These are phyloP conservation scores for Cercopithecus mona DNA, from an alignment of 2,113 vertebrate species.

Conservation along the genomic window DNA sequence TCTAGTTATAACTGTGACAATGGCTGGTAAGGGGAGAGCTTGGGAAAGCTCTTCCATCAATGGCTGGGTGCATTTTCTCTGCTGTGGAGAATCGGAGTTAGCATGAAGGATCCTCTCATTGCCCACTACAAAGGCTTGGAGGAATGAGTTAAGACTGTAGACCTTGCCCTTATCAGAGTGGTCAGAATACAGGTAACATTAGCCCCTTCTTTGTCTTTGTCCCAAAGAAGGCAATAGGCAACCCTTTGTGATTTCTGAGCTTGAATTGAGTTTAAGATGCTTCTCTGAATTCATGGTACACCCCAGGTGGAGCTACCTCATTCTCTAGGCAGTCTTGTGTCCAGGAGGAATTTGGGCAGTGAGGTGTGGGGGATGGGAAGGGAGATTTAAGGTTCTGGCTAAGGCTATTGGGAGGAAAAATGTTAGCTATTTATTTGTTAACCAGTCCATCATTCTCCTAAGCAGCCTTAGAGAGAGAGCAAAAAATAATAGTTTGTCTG, in stretches of 20 bases:
- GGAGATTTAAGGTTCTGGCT: background rate
- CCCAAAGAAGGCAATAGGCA: constrained; percentile 80
- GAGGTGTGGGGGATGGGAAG: rapidly evolving
- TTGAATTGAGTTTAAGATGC: constrained; percentile 80
- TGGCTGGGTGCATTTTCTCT: constrained; percentile 80
- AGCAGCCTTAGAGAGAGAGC: background rate
- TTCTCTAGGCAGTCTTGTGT: background rate
- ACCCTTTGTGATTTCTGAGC: constrained; percentile 77
- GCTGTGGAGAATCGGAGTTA: constrained; percentile 78
- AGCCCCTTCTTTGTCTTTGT: constrained; percentile 73
- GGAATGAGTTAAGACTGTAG: constrained; percentile 82
- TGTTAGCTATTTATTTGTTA: constrained; percentile 7
- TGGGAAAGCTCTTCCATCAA: constrained; percentile 85
- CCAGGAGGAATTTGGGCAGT: background rate
- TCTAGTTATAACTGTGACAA: constrained; percentile 82
- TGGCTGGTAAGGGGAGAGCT: constrained; percentile 86
- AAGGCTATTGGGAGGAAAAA: background rate
- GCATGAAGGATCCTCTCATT: constrained; percentile 78
- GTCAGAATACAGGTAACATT: constrained; percentile 81
- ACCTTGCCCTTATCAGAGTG: constrained; percentile 82
- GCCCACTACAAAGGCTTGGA: constrained; percentile 81
- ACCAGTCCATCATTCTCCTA: background rate
- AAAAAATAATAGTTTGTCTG: background rate
- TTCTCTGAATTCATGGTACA: constrained; percentile 75
- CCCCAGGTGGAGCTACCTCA: constrained; percentile 63